A percentile compares a stretch with the other conserved stretches of the same genome.
Conservation (phyloP, 1,140 invertebrate species). For the Lordiphosa clarofinis region DNA sequence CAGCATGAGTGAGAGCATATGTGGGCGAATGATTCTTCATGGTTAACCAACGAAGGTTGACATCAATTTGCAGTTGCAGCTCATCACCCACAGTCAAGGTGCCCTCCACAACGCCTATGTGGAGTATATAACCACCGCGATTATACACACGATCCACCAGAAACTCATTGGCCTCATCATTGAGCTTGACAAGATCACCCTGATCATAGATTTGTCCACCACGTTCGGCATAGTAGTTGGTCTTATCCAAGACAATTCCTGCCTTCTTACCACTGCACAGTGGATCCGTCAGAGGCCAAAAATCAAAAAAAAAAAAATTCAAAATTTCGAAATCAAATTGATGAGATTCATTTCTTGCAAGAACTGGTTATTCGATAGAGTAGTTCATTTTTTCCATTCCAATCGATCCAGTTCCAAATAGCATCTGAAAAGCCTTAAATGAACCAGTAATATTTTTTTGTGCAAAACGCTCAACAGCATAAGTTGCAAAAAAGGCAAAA, state of each 20-base stretch:
- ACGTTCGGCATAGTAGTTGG: conserved; percentile 98
- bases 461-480: too few species aligned
- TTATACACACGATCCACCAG: conserved; percentile 97
- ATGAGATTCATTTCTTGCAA: too few species aligned
- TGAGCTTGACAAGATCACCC: conserved; percentile 94
- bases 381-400: too few species aligned
- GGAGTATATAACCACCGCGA: conserved; percentile 96
- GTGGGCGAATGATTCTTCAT: conserved; percentile 99
- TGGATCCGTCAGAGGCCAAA: too few species aligned
- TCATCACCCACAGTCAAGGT: conserved; percentile 92
- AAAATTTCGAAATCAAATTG: too few species aligned
- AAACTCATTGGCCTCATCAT: conserved; percentile 94
- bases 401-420: too few species aligned
- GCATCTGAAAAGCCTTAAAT: too few species aligned
- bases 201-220: conserved; percentile 99
- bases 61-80: conserved; percentile 91
- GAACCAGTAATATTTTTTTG: too few species aligned
- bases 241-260: conserved; percentile 95
- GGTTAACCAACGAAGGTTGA: conserved; percentile 88
- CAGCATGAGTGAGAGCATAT: conserved; percentile 97
- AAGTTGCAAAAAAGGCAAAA: too few species aligned
- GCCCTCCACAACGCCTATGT: conserved; percentile 94
- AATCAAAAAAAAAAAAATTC: too few species aligned
- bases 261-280: conserved; percentile 94
- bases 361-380: too few species aligned